A percentile compares a stretch with the other conserved stretches of the same genome.
Conservation (phyloP, 2,797 vertebrate species). For the Chelon auratus region DNA sequence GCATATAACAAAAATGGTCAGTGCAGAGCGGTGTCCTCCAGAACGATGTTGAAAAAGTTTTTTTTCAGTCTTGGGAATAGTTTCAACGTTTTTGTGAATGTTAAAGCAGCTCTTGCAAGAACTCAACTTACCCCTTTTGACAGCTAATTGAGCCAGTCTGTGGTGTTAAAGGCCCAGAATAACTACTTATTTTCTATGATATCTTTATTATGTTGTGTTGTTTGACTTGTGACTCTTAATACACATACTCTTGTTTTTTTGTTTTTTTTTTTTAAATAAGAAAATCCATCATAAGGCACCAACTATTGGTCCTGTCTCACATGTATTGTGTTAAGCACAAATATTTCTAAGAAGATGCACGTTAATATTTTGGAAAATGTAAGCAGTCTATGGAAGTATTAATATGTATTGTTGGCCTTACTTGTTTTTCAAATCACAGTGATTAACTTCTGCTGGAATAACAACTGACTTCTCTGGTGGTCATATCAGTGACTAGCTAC, state of each 20-base stretch:
- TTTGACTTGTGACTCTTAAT: not conserved
- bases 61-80: not conserved
- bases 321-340: not conserved
- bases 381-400: not conserved
- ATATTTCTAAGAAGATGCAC: not conserved
- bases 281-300: too few species aligned
- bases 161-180: not conserved
- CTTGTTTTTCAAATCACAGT: too few species aligned
- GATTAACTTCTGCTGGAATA: not conserved
- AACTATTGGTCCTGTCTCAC: too few species aligned
- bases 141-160: not conserved
- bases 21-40: not conserved
- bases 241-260: too few species aligned
- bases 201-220: not conserved
- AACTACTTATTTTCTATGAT: not conserved
- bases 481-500: not conserved
- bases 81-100: not conserved
- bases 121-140: not conserved
- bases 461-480: not conserved
- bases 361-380: not conserved
- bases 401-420: too few species aligned
- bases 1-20: not conserved
- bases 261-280: too few species aligned
- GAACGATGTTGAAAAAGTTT: not conserved
- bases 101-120: not conserved